phyloP scores from a whole-genome alignment of 1,140 invertebrate genomes.

The Choristoneura fumiferana region DNA sequence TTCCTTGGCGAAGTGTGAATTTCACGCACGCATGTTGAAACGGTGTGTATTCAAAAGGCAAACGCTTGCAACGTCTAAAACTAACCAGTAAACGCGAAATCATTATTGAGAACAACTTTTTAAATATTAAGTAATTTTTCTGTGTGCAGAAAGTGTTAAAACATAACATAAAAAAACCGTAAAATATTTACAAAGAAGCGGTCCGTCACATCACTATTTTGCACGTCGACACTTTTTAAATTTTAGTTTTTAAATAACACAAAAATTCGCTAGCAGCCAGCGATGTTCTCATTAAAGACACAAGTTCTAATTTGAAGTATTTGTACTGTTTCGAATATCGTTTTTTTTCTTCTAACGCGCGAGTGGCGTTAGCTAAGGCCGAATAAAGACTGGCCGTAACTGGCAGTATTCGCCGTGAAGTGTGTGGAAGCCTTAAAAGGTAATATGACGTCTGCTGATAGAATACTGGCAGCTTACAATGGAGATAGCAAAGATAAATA shows the following conservation, averaged over 20 bases:
- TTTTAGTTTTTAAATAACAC: too few species aligned
- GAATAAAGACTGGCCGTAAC: slow-evolving; percentile 24
- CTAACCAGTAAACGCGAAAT: not conserved
- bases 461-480: not conserved
- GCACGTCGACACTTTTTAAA: not conserved
- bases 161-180: too few species aligned
- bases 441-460: slow-evolving; percentile 20
- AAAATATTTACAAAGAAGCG: too few species aligned
- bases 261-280: too few species aligned
- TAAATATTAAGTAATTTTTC: slow-evolving; percentile 1
- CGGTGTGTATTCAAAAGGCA: slow-evolving; percentile 4
- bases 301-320: slow-evolving; percentile 9
- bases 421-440: slow-evolving; percentile 35
- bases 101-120: not conserved
- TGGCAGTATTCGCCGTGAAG: slow-evolving; percentile 3
- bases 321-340: slow-evolving; percentile 9
- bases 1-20: slow-evolving; percentile 8
- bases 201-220: not conserved
- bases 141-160: not conserved
- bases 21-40: slow-evolving; percentile 14
- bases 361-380: slow-evolving; percentile 17
- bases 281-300: not conserved
- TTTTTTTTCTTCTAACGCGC: slow-evolving; percentile 20
- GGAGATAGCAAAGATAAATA: slow-evolving; percentile 13
- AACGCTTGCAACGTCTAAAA: not conserved